Base-by-base conservation (phyloP, 2,888 invertebrate genomes). In the Teleiodes luculella region DNA sequence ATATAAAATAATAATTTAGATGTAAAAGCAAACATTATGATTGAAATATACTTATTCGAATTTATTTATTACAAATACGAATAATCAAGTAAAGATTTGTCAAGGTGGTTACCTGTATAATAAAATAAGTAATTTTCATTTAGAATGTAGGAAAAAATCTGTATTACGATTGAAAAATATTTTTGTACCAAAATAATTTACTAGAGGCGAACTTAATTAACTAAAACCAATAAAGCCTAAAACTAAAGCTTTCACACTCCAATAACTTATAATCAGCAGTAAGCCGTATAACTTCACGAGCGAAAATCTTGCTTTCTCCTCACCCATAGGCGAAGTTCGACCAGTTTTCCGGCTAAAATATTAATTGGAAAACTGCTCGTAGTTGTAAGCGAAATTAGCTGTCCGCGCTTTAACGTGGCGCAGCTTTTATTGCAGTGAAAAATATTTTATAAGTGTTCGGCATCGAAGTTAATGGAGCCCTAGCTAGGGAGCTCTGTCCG, bases 341-440 rank as follows among this genome's bases (percentile, higher is more conserved):
- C 46, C 65, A 64, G 62, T 65, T 65, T 59, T 60, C 66, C 65
- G 51, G 56, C 62, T 68, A 63, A 70, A 73, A 74, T 70, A 73
- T 76, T 74, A 76, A 78, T 76, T 76, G 70, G 68, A 67, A 75
- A 74, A 74, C 72, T 76, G 67, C 63, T 66, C 43, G 39, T 28
- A 20, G 43, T 24, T 64, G 59, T 67, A 47, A 13, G 31, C 49
- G 33, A 39, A 48, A 49, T 50, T 45, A 54, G 45, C 50, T 50
- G 51, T 41, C 39, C 41, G 39, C 39, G 8, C 31, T 31, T 41
- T n/a, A 51, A 51, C 39, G 36, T 36, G 35, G 28, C 14, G 43
- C 16, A 18, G 33, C 35, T 35, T 35, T 35, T 49, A 41, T 31
- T 30, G 16, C 16, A 41, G 49, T 51, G 50, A 46, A 51, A 45